Percentiles rank a stretch among this genome's conserved stretches.
Conservation (phyloP, 2,113 vertebrate genomes). For the Calidris pugnax region DNA sequence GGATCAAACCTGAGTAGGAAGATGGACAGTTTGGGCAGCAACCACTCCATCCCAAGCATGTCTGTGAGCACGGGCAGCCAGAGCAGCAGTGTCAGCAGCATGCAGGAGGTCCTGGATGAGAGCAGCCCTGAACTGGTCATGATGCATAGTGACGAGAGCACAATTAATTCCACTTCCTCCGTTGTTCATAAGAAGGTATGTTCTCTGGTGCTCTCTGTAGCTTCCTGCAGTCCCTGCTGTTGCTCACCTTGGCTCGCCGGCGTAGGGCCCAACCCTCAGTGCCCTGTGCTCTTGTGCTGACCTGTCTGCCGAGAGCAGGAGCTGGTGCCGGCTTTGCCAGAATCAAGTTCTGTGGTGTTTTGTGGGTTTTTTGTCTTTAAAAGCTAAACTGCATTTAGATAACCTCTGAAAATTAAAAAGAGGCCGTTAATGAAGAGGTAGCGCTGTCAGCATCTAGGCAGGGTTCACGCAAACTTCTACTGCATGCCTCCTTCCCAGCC, state of each 20-base stretch:
- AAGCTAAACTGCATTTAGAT: background rate
- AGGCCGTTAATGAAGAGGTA: background rate
- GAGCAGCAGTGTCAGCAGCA: conserved; percentile 97
- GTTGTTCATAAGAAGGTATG: conserved; percentile 88
- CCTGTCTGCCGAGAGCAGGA: background rate
- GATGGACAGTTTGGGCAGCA: conserved; percentile 97
- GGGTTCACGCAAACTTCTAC: background rate
- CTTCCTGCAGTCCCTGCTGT: background rate
- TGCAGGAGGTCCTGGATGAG: conserved; percentile 95
- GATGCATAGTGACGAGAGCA: conserved; percentile 87
- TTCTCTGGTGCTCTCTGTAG: background rate
- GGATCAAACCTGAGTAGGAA: conserved; percentile 85
- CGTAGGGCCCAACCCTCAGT: background rate
- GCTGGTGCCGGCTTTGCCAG: background rate
- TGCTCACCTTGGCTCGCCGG: background rate
- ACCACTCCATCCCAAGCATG: conserved; percentile 94
- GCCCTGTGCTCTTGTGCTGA: background rate
- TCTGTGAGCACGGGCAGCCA: conserved; percentile 96
- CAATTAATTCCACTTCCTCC: conserved; percentile 82
- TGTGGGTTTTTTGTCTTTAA: background rate
- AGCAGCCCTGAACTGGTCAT: conserved; percentile 87
- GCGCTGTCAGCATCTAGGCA: background rate
- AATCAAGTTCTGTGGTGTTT: background rate
- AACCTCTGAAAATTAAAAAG: background rate
- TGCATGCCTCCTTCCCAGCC: background rate